Evolutionary conservation across 2,888 invertebrate species (phyloP), one percentile per base, ranked within the genome.

Genomic region (Drepana falcataria): DNA sequence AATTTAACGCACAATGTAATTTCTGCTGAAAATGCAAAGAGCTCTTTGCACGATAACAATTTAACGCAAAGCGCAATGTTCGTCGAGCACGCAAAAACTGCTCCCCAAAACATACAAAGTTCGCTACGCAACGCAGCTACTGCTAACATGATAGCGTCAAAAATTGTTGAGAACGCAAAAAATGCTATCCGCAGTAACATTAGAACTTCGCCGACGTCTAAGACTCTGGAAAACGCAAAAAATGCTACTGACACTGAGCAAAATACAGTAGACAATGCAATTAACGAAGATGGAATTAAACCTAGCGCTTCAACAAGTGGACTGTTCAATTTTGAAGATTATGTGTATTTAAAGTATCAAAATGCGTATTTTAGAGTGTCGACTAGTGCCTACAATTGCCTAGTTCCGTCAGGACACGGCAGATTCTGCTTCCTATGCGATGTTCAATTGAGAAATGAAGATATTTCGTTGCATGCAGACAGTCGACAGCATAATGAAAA

Each of bases 401-500:
- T 44, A 9, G 44, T 44, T 7, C 44, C 44, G 3, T 9, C 9
- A 44, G 9, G 3, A 6, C 6, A 44, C 7, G 44, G 44, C 1
- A 6, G 44, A 9, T 9, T 44, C 9, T 44, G 44, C 9, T 44
- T 44, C 9, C 2, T 44, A 0, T 44, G 44, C 9, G 44, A 44
- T 44, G 44, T 44, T 3, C 6, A 44, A 9, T 7, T 44, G 9
- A 6, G 9, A 9, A 9, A 9, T 2, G 9, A 44, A 44, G 9
- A 44, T 0, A 2, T 44, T 3, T 1, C 9, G 44, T 9, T 9
- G 2, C 44, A 44, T 2, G 44, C 9, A 9, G 44, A 44, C 44
- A 44, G 44, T 9, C 6, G 44, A 2, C 44, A 44, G 9, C 44
- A 44, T 9, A 2, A 9, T 1, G 44, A 44, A 9, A 59, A 70